Percentiles rank a stretch among this genome's conserved stretches.
These are phyloP conservation scores for Slavum lentiscoides DNA, from an alignment of 2,888 invertebrate species.

Conservation along the genomic window DNA sequence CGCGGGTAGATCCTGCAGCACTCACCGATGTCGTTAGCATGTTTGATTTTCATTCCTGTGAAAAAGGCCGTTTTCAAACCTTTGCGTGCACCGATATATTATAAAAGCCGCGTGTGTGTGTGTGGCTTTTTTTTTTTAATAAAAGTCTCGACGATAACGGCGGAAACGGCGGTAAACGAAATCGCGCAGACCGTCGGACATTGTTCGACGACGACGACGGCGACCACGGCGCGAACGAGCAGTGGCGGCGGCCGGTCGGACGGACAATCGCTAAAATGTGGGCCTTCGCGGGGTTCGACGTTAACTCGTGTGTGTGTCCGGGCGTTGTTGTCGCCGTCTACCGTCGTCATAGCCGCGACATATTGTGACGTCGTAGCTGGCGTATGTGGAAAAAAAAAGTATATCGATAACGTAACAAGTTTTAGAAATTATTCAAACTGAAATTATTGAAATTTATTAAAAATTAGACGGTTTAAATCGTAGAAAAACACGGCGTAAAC, in stretches of 20 bases:
- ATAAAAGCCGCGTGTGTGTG: background rate
- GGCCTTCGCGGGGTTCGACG: background rate
- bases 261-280: too few species aligned
- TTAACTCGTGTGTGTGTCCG: background rate
- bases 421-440: too few species aligned
- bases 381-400: too few species aligned
- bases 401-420: too few species aligned
- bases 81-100: background rate
- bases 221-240: constrained; percentile 8
- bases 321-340: background rate
- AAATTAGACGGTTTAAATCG: too few species aligned
- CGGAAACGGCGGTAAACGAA: background rate
- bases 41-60: constrained; percentile 46
- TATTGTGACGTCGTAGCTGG: background rate
- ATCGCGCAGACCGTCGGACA: constrained; percentile 6
- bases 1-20: background rate
- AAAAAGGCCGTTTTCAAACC: too few species aligned
- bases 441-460: too few species aligned
- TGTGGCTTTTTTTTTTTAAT: too few species aligned
- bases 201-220: background rate
- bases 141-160: background rate
- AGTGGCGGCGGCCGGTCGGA: background rate
- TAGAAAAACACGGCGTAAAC: too few species aligned
- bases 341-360: background rate
- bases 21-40: constrained; percentile 31